Evolutionary conservation across 1,140 invertebrate species (phyloP).

Genomic region (Drosophila saltans): DNA sequence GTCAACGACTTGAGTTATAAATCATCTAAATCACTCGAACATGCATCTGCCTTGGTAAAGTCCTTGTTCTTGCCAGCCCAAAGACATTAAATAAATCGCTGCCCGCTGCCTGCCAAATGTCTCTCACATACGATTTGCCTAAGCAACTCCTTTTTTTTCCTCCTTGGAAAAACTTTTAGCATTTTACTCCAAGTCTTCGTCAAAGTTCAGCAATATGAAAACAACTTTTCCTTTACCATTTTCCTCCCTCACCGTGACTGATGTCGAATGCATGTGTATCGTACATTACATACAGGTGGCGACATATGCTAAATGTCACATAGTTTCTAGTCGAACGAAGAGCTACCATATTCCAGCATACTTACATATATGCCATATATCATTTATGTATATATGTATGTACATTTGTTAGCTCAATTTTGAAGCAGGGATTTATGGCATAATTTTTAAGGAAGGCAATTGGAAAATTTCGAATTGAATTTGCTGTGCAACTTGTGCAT

Average conservation of each 20-base stretch:
- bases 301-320: slow-evolving; percentile 77
- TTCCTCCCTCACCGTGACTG: slow-evolving; percentile 27
- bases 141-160: slow-evolving; percentile 66
- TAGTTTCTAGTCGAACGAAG: slow-evolving; percentile 47
- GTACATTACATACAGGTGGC: slow-evolving; percentile 76
- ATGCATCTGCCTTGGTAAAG: slow-evolving; percentile 59
- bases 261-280: slow-evolving; percentile 71
- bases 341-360: not conserved
- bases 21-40: slow-evolving; percentile 79
- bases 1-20: slow-evolving; percentile 76
- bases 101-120: slow-evolving; percentile 74
- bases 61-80: slow-evolving; percentile 22
- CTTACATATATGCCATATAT: not conserved
- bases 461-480: not conserved
- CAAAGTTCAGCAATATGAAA: slow-evolving; percentile 29
- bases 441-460: not conserved
- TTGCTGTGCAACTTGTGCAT: not conserved
- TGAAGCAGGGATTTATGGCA: not conserved
- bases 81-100: slow-evolving; percentile 79
- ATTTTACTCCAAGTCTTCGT: slow-evolving; percentile 53
- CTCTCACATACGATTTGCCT: slow-evolving; percentile 80
- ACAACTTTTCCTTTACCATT: slow-evolving; percentile 7
- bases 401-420: slow-evolving; percentile 12
- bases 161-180: slow-evolving; percentile 58
- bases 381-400: not conserved